Evolutionary conservation across 2,113 vertebrate genomes (phyloP), one percentile per base, ranked within the genome.

Genomic region (Argyrosomus japonicus): DNA sequence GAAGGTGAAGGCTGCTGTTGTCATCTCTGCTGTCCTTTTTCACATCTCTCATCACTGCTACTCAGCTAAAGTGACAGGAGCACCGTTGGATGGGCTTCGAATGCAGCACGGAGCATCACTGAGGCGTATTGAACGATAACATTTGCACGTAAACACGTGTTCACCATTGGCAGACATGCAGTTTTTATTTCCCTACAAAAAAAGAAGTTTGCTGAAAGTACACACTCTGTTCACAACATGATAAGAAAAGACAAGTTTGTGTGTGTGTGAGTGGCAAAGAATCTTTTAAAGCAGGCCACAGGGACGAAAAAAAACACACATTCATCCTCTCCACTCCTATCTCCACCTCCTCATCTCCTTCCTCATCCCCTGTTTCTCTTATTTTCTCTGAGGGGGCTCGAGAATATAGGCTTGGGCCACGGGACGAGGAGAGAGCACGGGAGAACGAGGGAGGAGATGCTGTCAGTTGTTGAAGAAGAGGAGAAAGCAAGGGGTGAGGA

Each of bases 381-480:
- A 25, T 80, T 85, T 79, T 67, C 77, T 79, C 77, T 21, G 27
- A 57, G 82, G 72, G 19, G 72, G 19, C 78, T 78, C 8, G n/a
- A 51, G 47, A 76, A 79, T 64, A 50, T 69, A 79, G 82, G 61
- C 69, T 47, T 2, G 58, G 85, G 65, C 77, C 54, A 17, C 15
- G 84, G 87, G 86, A 88, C 50, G 23, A 53, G 69, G 32, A 63
- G 65, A 56, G 70, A 68, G 17, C 5, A 7, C 21, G 61, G 48
- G 65, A 64, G 50, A 58, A 53, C 21, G 82, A 77, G 63, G 79
- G 79, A 88, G 87, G 71, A 71, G 89, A 60, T 1, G 51, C 82
- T 89, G 89, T 88, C 89, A 92, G 82, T 29, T 19, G 81, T 87
- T 78, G 85, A 79, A 81, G 75, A 75, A 75, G 84, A 75, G 76